phyloP scores from a whole-genome alignment of 2,888 invertebrate species.

The Subacronicta megacephala region DNA sequence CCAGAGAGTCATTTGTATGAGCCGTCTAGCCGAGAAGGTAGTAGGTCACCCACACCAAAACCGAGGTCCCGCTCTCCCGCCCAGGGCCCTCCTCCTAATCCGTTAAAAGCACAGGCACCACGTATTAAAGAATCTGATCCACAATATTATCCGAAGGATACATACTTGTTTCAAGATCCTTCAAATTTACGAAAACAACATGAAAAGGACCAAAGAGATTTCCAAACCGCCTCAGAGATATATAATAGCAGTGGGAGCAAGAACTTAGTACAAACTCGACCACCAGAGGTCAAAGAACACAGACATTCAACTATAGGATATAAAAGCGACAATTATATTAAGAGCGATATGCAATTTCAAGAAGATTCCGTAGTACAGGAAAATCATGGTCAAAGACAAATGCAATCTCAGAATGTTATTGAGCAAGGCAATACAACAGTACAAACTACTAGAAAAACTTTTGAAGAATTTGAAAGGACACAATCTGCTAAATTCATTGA shows the following conservation, averaged over 20 bases:
- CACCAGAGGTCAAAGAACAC: conserved; percentile 84
- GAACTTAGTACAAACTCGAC: conserved; percentile 78
- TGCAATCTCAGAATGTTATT: conserved; percentile 85
- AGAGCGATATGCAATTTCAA: conserved; percentile 76
- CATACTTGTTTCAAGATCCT: conserved; percentile 73
- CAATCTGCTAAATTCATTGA: conserved; percentile 91
- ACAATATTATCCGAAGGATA: conserved; percentile 75
- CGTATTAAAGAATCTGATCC: conserved; percentile 88
- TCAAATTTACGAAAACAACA: conserved; percentile 81
- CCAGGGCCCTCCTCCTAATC: conserved; percentile 92
- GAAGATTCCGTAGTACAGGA: conserved; percentile 79
- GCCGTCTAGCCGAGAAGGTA: conserved; percentile 89
- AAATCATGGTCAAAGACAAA: conserved; percentile 82
- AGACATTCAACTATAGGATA: conserved; percentile 84
- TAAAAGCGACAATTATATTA: conserved; percentile 84
- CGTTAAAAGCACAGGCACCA: conserved; percentile 91
- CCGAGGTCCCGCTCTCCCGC: conserved; percentile 92
- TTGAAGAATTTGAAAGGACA: conserved; percentile 91
- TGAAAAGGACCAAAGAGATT: conserved; percentile 81
- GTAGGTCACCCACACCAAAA: conserved; percentile 92
- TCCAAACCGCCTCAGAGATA: conserved; percentile 75
- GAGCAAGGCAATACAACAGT: conserved; percentile 90
- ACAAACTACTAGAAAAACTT: conserved; percentile 91
- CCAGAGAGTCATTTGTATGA: conserved; percentile 90
- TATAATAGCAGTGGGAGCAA: conserved; percentile 69